Conservation (phyloP, 2,113 vertebrate genomes). For the Sturnus vulgaris region DNA sequence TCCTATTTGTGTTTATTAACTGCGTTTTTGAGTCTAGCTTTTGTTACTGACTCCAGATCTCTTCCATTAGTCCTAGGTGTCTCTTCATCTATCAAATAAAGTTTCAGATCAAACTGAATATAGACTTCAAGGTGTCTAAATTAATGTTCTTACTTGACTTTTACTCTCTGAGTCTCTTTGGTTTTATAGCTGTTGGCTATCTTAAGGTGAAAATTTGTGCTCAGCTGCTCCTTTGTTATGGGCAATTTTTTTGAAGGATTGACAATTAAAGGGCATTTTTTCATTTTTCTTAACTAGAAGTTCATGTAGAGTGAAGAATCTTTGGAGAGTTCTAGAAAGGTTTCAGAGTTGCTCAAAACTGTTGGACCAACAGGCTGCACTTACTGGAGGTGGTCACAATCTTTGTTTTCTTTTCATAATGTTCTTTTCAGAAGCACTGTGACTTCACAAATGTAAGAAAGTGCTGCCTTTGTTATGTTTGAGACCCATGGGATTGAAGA, state of each 20-base stretch:
- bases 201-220: background rate
- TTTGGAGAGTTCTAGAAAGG: background rate
- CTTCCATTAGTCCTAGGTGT: background rate
- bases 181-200: background rate
- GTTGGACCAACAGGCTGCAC: background rate
- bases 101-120: background rate
- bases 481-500: background rate
- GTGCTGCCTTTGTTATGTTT: background rate
- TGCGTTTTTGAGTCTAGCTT: background rate
- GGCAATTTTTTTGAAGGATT: background rate
- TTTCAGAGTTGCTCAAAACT: background rate
- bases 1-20: background rate
- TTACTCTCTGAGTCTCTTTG: background rate
- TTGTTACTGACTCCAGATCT: background rate
- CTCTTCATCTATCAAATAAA: background rate
- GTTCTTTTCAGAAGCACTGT: background rate
- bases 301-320: background rate
- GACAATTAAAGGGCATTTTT: background rate
- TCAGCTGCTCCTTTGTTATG: background rate
- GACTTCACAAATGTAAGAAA: background rate
- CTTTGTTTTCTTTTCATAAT: background rate
- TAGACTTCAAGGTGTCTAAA: background rate
- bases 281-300: background rate
- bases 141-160: background rate
- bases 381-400: background rate